Base-by-base conservation (phyloP, 2,888 invertebrate genomes). In the Harpalus rubripes region DNA sequence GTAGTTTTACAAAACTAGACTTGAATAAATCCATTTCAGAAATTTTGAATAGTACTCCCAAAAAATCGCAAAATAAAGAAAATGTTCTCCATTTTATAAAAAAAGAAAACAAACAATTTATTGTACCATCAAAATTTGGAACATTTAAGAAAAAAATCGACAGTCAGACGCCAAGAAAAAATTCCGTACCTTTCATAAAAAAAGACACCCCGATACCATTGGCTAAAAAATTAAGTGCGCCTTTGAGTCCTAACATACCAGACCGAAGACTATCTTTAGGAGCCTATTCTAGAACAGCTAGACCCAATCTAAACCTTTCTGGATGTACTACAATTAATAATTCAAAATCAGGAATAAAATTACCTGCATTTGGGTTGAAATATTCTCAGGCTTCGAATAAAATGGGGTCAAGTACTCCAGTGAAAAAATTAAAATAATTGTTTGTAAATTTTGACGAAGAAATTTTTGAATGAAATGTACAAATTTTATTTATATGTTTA, bases 91-190 rank as follows among this genome's bases (percentile, higher is more conserved):
- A 32, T 5, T 5, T 32, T 32, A 0, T 6, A 5, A 32, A 32
- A 32, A 26, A 12, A 78, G 58, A 56, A 58, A 56, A 58, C 8
- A 39, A 41, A 1, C 68, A 44, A 72, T n/a, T 65, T 52, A 18
- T 44, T 6, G 26, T 78, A 3, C 72, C 44, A 2, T 78, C 76
- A 15, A 78, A 78, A 52, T 56, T 78, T 12, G 58, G 58, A 58
- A 58, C 76, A 22, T 58, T 22, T 78, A 56, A 26, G 26, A 78
- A 78, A 16, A 78, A 58, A 52, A 78, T n/a, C 8, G 76, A 18
- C 44, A 52, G 4, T 12, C 44, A 52, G 0, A 58, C 74, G 15
- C 41, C 52, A 74, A 41, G 15, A n/a, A 41, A 41, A 39, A 41
- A 41, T 18, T 0, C 56, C 18, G 3, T 22, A 78, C 22, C 52